A percentile compares a stretch with the other conserved stretches of the same genome.
Evolutionary conservation across 2,113 vertebrate species (phyloP).

Genomic region (Mormyrus iriodes): DNA sequence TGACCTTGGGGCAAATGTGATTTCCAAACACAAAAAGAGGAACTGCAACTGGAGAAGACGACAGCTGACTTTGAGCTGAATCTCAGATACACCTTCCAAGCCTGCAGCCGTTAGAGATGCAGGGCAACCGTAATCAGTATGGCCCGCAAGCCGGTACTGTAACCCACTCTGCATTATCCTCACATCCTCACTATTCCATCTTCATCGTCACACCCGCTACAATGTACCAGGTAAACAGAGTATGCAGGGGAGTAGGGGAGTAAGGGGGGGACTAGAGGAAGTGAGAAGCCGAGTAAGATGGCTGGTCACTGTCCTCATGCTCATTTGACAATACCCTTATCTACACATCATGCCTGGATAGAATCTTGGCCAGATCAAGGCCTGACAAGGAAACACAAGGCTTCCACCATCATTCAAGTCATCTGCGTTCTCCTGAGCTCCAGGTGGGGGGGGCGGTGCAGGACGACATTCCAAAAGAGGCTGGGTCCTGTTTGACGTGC

Average conservation of each 20-base stretch:
- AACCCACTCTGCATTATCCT: neutral
- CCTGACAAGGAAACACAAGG: neutral
- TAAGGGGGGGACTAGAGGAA: neutral
- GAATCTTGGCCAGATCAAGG: neutral
- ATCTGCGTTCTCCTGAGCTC: neutral
- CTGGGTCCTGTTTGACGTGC: slow-evolving; percentile 24
- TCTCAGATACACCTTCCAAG: neutral
- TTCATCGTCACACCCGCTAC: neutral
- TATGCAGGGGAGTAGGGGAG: too few relatives aligned
- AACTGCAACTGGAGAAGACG: neutral
- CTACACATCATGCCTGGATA: neutral
- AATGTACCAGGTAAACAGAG: neutral
- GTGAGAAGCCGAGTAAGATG: neutral
- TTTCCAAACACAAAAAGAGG: neutral
- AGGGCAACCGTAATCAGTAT: neutral
- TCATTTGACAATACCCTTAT: neutral
- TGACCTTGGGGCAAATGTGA: too few relatives aligned
- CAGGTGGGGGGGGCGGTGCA: neutral
- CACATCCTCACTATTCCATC: neutral
- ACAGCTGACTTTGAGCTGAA: neutral
- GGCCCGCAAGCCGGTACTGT: neutral
- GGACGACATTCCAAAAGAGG: neutral
- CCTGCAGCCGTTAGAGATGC: neutral
- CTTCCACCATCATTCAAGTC: neutral
- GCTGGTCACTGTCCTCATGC: neutral